Base-by-base conservation (phyloP, 2,888 invertebrate species). In the Cerceris rybyensis region DNA sequence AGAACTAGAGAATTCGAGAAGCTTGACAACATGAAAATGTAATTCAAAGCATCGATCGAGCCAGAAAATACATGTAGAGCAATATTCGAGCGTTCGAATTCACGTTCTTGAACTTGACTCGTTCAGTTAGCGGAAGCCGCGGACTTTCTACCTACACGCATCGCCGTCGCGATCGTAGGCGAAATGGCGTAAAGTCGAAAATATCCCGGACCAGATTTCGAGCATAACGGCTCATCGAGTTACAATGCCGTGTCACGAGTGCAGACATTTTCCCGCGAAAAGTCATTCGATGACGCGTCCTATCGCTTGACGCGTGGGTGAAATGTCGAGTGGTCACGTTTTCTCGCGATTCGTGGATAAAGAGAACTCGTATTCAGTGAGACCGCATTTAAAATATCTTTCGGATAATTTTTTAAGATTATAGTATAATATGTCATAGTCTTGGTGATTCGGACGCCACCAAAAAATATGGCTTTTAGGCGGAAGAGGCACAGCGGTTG, bases 291-390 rank as follows among this genome's bases (percentile, higher is more conserved):
- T 16, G 55, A 52, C 71, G 28, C 46, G 17, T 59, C 50, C 49
- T 17, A 63, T 57, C 63, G 60, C 52, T 43, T 57, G 43, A 41
- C 55, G 83, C 85, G 86, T 85, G 75, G 86, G 79, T 75, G 84
- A 83, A 85, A 84, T 78, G 84, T 83, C 84, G 86, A 78, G 75
- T 61, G 69, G 81, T 78, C 73, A 50, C 61, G 52, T 67, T 64
- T n/a, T 52, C 49, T 2, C 17, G 43, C 80, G 81, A 68, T 70
- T 59, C 55, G 73, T 7, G 46, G 39, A 11, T 41, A 60, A 55
- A 49, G 74, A 42, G 58, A 70, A 67, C 46, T 75, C 17, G 55
- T 42, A 39, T n/a, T 9, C 14, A 50, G 75, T 75, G 66, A 70
- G 54, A 55, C 49, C 8, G 14, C 9, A 50, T 60, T 55, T 75